A percentile compares a stretch with the other conserved stretches of the same genome.
Conservation (phyloP, 1,140 invertebrate species). For the Drosophila cardini region DNA sequence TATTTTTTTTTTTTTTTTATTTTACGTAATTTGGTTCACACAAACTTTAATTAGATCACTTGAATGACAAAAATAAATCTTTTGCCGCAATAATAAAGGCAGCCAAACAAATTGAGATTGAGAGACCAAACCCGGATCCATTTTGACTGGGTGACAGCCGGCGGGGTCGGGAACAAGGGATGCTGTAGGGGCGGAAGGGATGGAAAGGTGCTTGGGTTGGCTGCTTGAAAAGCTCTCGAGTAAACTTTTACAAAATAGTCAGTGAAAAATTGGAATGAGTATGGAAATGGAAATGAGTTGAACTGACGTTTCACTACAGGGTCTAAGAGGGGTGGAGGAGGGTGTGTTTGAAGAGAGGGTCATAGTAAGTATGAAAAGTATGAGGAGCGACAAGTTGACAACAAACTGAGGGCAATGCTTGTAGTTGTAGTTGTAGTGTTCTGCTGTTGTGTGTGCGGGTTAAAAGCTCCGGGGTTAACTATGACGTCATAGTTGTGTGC, state of each 20-base stretch:
- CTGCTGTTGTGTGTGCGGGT: conserved; percentile 12
- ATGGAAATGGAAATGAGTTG: conserved; percentile 80
- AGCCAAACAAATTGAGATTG: conserved; percentile 66
- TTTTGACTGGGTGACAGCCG: conserved; percentile 22
- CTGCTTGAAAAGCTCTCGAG: conserved; percentile 66
- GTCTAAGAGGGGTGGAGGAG: neutral
- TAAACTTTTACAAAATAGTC: conserved; percentile 68
- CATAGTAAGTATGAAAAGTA: conserved; percentile 19
- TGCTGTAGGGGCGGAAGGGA: neutral
- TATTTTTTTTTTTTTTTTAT: conserved; percentile 11
- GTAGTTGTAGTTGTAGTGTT: conserved; percentile 5
- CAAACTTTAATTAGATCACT: conserved; percentile 82
- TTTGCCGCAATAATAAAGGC: conserved; percentile 73
- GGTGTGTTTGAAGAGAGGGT: neutral
- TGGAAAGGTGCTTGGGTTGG: neutral
- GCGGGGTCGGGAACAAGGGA: too few species aligned
- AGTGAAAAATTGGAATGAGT: conserved; percentile 52
- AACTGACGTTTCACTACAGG: conserved; percentile 43
- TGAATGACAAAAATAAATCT: conserved; percentile 80
- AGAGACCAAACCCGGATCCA: conserved; percentile 16
- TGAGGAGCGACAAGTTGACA: conserved; percentile 55
- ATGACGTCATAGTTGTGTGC: conserved; percentile 76
- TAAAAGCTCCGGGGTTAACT: conserved; percentile 78
- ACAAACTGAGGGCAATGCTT: conserved; percentile 36
- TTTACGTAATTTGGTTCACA: conserved; percentile 58